Conservation (phyloP, 2,113 vertebrate genomes). For the Synodontis membranacea region DNA sequence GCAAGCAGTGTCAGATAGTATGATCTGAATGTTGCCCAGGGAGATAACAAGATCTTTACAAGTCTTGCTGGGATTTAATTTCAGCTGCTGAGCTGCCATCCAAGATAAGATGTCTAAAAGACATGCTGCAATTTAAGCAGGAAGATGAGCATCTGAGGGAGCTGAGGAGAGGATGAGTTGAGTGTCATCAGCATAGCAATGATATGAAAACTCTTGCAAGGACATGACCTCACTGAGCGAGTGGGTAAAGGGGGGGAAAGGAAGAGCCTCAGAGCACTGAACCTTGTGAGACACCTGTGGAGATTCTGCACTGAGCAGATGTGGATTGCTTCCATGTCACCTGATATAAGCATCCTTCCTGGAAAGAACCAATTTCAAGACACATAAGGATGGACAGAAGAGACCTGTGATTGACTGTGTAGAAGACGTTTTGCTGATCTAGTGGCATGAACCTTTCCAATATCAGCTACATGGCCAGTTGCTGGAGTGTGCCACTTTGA, state of each 20-base stretch:
- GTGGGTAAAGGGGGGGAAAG: not conserved
- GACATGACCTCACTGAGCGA: not conserved
- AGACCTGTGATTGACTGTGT: not conserved
- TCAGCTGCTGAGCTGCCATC: not conserved
- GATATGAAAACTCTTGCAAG: not conserved
- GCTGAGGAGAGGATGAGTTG: not conserved
- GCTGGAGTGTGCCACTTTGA: not conserved
- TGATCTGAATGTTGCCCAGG: not conserved
- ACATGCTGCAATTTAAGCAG: not conserved
- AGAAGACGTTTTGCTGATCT: not conserved
- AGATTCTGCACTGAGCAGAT: not conserved
- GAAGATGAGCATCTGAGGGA: not conserved
- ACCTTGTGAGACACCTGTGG: not conserved
- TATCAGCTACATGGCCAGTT: not conserved
- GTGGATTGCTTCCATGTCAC: not conserved
- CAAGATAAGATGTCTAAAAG: not conserved
- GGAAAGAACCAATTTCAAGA: not conserved
- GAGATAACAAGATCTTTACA: not conserved
- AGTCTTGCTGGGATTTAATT: not conserved
- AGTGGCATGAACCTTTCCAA: not conserved
- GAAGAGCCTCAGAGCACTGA: not conserved
- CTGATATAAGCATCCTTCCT: not conserved
- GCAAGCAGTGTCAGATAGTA: not conserved
- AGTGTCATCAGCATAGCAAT: not conserved
- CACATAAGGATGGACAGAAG: not conserved